Evolutionary conservation across 2,797 vertebrate genomes (phyloP), one percentile per base, ranked within the genome.

Genomic region (Cyprinella venusta): DNA sequence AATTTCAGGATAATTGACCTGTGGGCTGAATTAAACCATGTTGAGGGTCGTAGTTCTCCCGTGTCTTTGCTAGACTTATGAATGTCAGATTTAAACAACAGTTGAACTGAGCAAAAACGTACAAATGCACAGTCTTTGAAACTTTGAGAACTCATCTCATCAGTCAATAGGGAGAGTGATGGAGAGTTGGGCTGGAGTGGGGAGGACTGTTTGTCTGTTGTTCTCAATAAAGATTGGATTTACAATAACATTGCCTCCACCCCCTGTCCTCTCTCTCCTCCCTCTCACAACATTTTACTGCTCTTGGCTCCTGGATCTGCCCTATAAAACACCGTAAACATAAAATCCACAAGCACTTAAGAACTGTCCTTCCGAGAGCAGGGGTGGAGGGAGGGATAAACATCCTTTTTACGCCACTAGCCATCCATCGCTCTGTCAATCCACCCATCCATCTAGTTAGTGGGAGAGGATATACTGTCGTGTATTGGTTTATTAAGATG

Each of bases 261-360:
- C 89, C 71, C 84, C 87, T 75, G 81, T 85, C 87, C 86, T 65
- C 82, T 83, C 84, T 87, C 88, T 86, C 86, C 88, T 89, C 87
- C 88, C 86, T 67, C 89, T 88, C 87, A 90, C 88, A 90, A 93
- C 93, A 90, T 93, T 95, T 95, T 95, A 95, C 92, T 91, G 93
- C 93, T 88, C 87, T 93, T 95, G 94, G 94, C 94, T 96, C 89
- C 89, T 89, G 91, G 90, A 65, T 82, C 91, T 88, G 90, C 92
- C 90, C 93, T 91, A 95, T 96, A 96, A 95, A 95, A 95, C 94
- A 95, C 91, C 90, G 91, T 92, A 93, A 94, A 94, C 94, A 95
- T 95, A 95, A 95, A 95, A 94, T 94, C 94, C 95, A 94, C 93
- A 94, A 94, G 94, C 95, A 95, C 95, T 95, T 95, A 95, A 92